A percentile compares a stretch with the other conserved stretches of the same genome.
Evolutionary conservation across 1,140 invertebrate species (phyloP).

Genomic region (Drosophila chauvacae): DNA sequence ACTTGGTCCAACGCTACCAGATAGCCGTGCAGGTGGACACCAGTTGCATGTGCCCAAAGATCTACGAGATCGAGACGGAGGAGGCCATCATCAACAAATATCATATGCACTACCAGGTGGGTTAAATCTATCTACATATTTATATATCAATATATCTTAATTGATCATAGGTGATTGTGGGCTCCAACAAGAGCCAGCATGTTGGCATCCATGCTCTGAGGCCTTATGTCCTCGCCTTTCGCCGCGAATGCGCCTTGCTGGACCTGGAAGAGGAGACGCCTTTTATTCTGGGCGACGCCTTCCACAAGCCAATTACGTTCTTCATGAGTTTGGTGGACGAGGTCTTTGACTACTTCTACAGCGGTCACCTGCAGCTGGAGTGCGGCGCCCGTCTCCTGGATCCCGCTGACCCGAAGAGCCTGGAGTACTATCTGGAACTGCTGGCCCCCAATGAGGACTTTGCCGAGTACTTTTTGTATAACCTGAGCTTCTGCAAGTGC

Average conservation of each 20-base stretch:
- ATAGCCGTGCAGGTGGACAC: slow-evolving; percentile 24
- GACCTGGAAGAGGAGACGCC: slow-evolving; percentile 32
- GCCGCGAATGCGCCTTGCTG: slow-evolving; percentile 28
- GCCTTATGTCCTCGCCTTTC: slow-evolving; percentile 42
- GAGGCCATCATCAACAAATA: slow-evolving; percentile 58
- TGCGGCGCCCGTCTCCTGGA: slow-evolving; percentile 56
- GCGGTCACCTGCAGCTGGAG: slow-evolving; percentile 52
- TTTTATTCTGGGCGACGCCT: slow-evolving; percentile 60
- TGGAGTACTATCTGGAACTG: slow-evolving; percentile 56
- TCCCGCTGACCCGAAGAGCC: slow-evolving; percentile 41
- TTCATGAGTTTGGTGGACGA: slow-evolving; percentile 67
- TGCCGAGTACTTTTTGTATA: slow-evolving; percentile 63
- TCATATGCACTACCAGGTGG: slow-evolving; percentile 51
- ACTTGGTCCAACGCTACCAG: slow-evolving; percentile 38
- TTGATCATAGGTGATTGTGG: slow-evolving; percentile 23
- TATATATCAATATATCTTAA: neutral
- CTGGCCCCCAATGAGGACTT: slow-evolving; percentile 66
- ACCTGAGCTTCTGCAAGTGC: slow-evolving; percentile 68
- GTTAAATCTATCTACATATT: neutral
- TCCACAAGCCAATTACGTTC: slow-evolving; percentile 73
- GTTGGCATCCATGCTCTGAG: slow-evolving; percentile 25
- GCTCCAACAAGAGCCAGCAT: slow-evolving; percentile 41
- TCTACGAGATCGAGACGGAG: slow-evolving; percentile 39
- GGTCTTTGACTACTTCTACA: slow-evolving; percentile 65
- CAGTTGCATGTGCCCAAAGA: slow-evolving; percentile 43